Base-by-base conservation (phyloP, 2,888 invertebrate species). In the Drosophila kanekoi region DNA sequence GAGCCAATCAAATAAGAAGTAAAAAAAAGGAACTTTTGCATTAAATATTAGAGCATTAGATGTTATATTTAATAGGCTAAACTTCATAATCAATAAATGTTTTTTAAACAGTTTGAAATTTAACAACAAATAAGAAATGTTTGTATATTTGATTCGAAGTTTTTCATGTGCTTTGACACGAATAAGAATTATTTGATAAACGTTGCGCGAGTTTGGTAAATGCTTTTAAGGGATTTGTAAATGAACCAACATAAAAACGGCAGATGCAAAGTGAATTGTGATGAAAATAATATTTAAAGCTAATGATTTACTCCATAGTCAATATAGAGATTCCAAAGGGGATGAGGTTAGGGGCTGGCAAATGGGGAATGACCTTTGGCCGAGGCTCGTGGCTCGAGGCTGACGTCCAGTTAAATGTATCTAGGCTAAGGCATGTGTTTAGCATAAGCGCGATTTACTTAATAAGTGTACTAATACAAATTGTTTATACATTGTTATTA, bases 261-360 rank as follows among this genome's bases (percentile, higher is more conserved):
- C 84, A 90, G 84, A 92, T 91, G 92, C 92, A 90, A 92, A 92
- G 92, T 92, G 91, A 91, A 91, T 90, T 92, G 90, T 92, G 91
- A 91, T 91, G 85, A 90, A 83, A 81, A 85, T 59, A 71, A 63
- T 62, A 74, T 61, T 64, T 63, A 58, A 63, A 38, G 20, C 54
- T 60, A 63, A 58, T 60, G 13, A 56, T 56, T 70, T 51, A 60
- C 43, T 52, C 38, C 58, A n/a, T 66, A 40, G 47, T 53, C 35
- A 62, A 62, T 6, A 18, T 57, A 56, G 16, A 28, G 23, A 28
- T n/a, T n/a, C n/a, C n/a, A n/a, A n/a, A n/a, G n/a, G n/a, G n/a
- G n/a, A n/a, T n/a, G n/a, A n/a, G n/a, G n/a, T n/a, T n/a, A n/a
- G n/a, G n/a, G n/a, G n/a, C n/a, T n/a, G n/a, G n/a, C n/a, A n/a